Conservation (phyloP, 2,888 invertebrate genomes). For the Oxytorus armatus region DNA sequence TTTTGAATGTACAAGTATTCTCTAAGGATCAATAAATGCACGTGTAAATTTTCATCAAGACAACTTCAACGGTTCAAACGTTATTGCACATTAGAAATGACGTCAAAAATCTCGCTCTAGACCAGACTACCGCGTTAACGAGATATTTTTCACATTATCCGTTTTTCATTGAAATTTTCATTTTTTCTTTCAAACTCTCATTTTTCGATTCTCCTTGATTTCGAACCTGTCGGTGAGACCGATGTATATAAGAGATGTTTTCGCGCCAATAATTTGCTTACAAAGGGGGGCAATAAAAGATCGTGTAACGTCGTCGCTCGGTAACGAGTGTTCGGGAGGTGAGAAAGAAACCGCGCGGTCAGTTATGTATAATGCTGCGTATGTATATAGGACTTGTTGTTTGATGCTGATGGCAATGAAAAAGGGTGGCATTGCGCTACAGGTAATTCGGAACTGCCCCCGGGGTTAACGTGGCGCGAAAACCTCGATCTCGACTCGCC, state of each 20-base stretch:
- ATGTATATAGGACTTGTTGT: conserved; percentile 8
- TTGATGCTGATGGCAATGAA: conserved; percentile 11
- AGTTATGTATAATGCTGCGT: background rate
- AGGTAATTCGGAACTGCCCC: conserved; percentile 53
- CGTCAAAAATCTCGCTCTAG: no score
- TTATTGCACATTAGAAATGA: no score
- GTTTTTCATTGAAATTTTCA: background rate
- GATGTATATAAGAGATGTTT: background rate
- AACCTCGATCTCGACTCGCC: conserved; percentile 36
- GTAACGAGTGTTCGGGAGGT: conserved; percentile 23
- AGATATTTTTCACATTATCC: no score
- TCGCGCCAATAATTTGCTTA: conserved; percentile 25
- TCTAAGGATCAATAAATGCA: no score
- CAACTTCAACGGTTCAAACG: no score
- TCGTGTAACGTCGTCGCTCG: conserved; percentile 38
- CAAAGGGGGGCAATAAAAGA: conserved; percentile 28
- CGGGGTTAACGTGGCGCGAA: conserved; percentile 55
- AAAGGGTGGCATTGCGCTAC: conserved; percentile 47
- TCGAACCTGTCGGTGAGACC: background rate
- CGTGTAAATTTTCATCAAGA: no score
- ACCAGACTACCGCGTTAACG: no score
- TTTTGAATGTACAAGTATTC: no score
- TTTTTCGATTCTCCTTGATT: background rate
- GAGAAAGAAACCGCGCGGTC: conserved; percentile 4
- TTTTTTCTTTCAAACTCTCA: background rate